Evolutionary conservation across 2,888 invertebrate species (phyloP).

Genomic region (Iphiclides podalirius): DNA sequence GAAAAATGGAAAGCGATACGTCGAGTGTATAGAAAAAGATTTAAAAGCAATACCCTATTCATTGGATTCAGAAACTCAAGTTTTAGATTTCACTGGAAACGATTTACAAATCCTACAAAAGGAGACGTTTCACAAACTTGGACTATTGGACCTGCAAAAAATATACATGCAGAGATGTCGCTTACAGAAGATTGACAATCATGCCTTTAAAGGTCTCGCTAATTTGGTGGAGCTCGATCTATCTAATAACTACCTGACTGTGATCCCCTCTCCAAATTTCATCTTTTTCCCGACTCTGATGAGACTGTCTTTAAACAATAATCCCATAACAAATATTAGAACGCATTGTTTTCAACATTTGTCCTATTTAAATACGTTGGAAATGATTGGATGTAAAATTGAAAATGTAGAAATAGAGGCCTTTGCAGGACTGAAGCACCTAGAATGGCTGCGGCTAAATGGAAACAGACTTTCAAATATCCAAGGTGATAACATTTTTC

Average conservation of each 20-base stretch:
- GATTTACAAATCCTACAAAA: constrained; percentile 88
- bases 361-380: constrained; percentile 87
- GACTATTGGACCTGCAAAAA: constrained; percentile 91
- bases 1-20: constrained; percentile 95
- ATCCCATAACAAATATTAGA: constrained; percentile 88
- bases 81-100: constrained; percentile 91
- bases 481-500: constrained; percentile 84
- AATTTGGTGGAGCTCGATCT: constrained; percentile 94
- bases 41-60: constrained; percentile 88
- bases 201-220: constrained; percentile 90
- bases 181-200: constrained; percentile 87
- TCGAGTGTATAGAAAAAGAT: constrained; percentile 90
- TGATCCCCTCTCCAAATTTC: constrained; percentile 89
- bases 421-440: constrained; percentile 88
- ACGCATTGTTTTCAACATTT: constrained; percentile 87
- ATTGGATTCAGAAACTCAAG: constrained; percentile 91
- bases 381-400: constrained; percentile 90
- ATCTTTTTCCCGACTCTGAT: constrained; percentile 89
- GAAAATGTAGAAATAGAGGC: constrained; percentile 88
- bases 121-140: constrained; percentile 88
- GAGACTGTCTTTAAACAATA: constrained; percentile 89
- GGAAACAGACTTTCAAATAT: constrained; percentile 89
- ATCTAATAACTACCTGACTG: constrained; percentile 88
- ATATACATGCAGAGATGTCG: constrained; percentile 90
- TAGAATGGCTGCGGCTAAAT: constrained; percentile 92